A percentile compares a stretch with the other conserved stretches of the same genome.
phyloP scores from a whole-genome alignment of 2,888 invertebrate species.

The Cecidostiba fungosa region DNA sequence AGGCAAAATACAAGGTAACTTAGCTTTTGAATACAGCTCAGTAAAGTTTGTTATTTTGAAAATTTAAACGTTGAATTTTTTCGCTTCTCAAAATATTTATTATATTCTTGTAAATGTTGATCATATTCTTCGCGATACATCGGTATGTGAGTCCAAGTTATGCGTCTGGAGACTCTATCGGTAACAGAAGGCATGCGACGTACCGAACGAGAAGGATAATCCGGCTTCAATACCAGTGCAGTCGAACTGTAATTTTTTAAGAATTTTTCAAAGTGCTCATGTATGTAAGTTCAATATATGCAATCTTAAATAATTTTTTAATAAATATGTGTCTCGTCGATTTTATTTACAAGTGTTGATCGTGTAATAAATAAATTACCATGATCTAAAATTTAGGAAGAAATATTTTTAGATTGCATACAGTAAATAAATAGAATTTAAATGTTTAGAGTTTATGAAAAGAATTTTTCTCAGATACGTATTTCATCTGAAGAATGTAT shows the following conservation, averaged over 20 bases:
- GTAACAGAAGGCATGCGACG: background rate
- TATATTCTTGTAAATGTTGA: background rate
- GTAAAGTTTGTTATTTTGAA: too few relatives aligned
- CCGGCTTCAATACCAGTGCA: background rate
- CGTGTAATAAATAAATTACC: too few relatives aligned
- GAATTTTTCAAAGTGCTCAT: background rate
- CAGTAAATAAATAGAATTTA: too few relatives aligned
- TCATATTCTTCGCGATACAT: background rate
- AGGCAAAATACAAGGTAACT: too few relatives aligned
- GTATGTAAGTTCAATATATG: background rate
- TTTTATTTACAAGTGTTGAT: too few relatives aligned
- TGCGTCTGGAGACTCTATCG: background rate
- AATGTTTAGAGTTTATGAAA: too few relatives aligned
- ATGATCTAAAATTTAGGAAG: too few relatives aligned
- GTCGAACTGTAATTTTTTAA: background rate
- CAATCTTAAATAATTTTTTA: background rate
- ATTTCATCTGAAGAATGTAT: background rate
- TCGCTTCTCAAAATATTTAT: background rate
- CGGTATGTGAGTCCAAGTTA: background rate
- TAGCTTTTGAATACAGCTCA: too few relatives aligned
- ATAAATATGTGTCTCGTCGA: too few relatives aligned
- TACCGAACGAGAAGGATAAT: constrained; percentile 6
- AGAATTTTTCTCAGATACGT: too few relatives aligned
- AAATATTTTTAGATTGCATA: too few relatives aligned
- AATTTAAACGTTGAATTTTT: background rate